Conservation (phyloP, 2,113 vertebrate genomes). For the Zootoca vivipara region DNA sequence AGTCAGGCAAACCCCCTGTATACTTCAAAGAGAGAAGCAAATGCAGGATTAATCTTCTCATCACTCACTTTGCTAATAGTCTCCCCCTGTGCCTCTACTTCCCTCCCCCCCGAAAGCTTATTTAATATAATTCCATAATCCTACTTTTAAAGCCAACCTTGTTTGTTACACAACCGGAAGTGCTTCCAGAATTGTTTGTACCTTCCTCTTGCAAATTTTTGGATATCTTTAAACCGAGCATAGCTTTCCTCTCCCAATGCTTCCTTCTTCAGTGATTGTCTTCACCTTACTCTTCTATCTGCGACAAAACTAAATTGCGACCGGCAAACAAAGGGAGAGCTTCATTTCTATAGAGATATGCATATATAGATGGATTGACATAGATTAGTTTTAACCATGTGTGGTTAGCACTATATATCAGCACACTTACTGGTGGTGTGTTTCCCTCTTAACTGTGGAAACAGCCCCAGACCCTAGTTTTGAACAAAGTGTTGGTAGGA, state of each 20-base stretch:
- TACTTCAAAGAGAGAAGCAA: constrained; percentile 48
- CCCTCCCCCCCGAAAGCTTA: constrained; percentile 9
- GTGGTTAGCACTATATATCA: too few species aligned
- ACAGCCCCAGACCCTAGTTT: too few species aligned
- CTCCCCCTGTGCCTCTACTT: constrained; percentile 38
- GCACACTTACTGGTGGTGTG: too few species aligned
- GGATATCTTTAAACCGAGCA: neutral
- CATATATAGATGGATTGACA: too few species aligned
- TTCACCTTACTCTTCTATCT: neutral
- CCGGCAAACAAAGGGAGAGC: neutral
- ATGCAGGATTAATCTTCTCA: constrained; percentile 57
- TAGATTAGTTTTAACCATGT: too few species aligned
- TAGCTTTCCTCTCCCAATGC: neutral
- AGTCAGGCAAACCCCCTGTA: constrained; percentile 43
- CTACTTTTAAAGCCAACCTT: constrained; percentile 37
- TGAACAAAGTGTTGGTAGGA: too few species aligned
- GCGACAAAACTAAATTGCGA: neutral
- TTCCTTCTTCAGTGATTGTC: neutral
- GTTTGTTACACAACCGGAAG: constrained; percentile 32
- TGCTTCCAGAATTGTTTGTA: neutral
- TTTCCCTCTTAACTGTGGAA: too few species aligned
- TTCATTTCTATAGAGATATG: neutral
- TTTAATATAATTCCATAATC: constrained; percentile 36
- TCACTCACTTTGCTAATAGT: constrained; percentile 5
- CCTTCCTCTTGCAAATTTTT: constrained; percentile 4